Conservation (phyloP, 2,888 invertebrate species). For the Liodrosophila aerea region DNA sequence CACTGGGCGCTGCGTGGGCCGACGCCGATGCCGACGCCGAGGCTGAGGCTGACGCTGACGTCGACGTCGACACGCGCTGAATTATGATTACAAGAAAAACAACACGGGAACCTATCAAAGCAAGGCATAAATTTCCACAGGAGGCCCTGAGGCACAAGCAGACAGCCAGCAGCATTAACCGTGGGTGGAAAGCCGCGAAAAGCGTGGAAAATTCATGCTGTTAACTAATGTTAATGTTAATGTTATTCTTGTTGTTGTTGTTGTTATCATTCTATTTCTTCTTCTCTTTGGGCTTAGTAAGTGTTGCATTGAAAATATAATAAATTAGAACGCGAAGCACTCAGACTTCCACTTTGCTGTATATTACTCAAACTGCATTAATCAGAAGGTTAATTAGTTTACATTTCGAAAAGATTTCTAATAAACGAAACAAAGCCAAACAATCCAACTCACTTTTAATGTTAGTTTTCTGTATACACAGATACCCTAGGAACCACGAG, state of each 20-base stretch:
- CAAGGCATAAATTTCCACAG: constrained; percentile 61
- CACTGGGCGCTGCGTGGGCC: constrained; percentile 48
- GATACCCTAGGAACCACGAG: no score
- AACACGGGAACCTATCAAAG: constrained; percentile 59
- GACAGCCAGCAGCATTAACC: constrained; percentile 25
- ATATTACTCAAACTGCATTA: no score
- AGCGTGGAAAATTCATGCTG: constrained; percentile 41
- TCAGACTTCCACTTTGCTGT: no score
- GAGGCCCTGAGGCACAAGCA: constrained; percentile 17
- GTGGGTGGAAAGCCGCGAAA: constrained; percentile 50
- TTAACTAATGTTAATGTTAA: constrained; percentile 28
- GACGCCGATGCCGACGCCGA: constrained; percentile 10
- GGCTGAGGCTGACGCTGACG: no score
- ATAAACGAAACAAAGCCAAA: background rate
- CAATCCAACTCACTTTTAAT: no score
- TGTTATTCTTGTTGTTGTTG: constrained; percentile 12
- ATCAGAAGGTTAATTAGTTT: background rate
- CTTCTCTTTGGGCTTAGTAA: constrained; percentile 16
- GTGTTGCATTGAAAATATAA: constrained; percentile 26
- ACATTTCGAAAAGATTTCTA: background rate
- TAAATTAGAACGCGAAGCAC: constrained; percentile 3
- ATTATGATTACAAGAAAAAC: constrained; percentile 63
- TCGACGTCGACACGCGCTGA: constrained; percentile 59
- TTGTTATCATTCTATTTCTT: no score
- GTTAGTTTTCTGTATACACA: no score